Base-by-base conservation (phyloP, 2,113 vertebrate species). In the Probosciger aterrimus region DNA sequence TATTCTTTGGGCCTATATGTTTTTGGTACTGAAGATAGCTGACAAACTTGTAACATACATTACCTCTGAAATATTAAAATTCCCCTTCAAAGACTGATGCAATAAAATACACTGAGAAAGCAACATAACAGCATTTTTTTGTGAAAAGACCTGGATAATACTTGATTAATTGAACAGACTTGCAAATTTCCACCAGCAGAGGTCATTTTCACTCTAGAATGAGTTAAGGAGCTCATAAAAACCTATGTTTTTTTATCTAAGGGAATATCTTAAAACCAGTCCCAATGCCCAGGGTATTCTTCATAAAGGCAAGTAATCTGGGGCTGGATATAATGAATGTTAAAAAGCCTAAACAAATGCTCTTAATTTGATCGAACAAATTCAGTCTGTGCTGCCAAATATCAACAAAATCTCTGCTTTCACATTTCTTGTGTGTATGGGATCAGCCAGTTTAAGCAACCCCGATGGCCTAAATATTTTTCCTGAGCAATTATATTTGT, bases 201-300 rank as follows among this genome's bases (percentile, higher is more conserved):
- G 87, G 93, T 97, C 53, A 95, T 97, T 97, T 97, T 87, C 67
- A 95, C 43, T 77, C 60, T 77, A 78, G 65, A 93, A 95, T 92
- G 71, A 88, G 14, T 79, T 70, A 80, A 81, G 53, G 15, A 69
- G 18, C 73, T 89, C 30, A n/a, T 75, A 47, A 84, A 94, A 85
- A n/a, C 7, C 27, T n/a, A 52, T 64, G n/a, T 22, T 8, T 47
- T 91, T 84, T 59, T 83, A 62, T 59, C 46, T 53, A 69, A 79
- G 24, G 7, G 18, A 73, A 16, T 41, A 50, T 44, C 19, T 90
- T 93, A 25, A 55, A 90, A 88, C 37, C 30, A 63, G 17, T 79
- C 41, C 27, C 30, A 31, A 19, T 50, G 28, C 44, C 55, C 5
- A 2, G 7, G 43, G 6, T 88, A 57, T 30, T 68, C 50, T 44